Percentiles rank a stretch among this genome's conserved stretches.
phyloP scores from a whole-genome alignment of 2,113 vertebrate genomes.

The Oryzias curvinotus region DNA sequence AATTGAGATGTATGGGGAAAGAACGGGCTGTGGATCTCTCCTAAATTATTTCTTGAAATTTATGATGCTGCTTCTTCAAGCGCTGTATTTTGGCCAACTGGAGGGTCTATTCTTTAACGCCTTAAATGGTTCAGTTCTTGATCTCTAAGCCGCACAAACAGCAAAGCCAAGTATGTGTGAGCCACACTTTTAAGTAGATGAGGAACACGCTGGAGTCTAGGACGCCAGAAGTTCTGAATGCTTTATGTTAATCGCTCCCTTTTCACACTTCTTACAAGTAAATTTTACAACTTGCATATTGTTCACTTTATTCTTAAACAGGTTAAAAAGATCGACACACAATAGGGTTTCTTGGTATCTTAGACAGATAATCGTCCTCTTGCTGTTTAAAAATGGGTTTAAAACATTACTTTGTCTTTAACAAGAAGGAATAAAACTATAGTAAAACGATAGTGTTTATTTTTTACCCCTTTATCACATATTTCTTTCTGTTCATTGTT shows the following conservation, averaged over 20 bases:
- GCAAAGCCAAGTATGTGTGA: constrained; percentile 37
- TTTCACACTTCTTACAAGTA: background rate
- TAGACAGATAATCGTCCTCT: no score
- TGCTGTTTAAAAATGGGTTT: no score
- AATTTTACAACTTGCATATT: constrained; percentile 1
- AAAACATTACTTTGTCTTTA: background rate
- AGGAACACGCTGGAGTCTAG: constrained; percentile 6
- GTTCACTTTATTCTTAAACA: background rate
- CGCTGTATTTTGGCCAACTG: background rate
- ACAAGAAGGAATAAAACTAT: constrained; percentile 26
- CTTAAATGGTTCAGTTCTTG: constrained; percentile 44
- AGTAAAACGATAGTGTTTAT: constrained; percentile 45
- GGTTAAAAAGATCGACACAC: no score
- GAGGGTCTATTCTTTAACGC: constrained; percentile 14
- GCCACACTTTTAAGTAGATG: constrained; percentile 15
- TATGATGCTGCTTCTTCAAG: constrained; percentile 1
- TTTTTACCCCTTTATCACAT: constrained; percentile 44
- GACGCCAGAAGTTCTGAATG: constrained; percentile 1
- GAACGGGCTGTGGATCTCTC: background rate
- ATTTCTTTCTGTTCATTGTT: constrained; percentile 38
- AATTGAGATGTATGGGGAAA: background rate
- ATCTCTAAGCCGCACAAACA: constrained; percentile 33
- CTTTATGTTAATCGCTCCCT: constrained; percentile 6
- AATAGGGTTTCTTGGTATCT: no score
- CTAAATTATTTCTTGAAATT: constrained; percentile 7